A percentile compares a stretch with the other conserved stretches of the same genome.
Evolutionary conservation across 2,888 invertebrate species (phyloP).

Genomic region (Sarcophaga variegata): DNA sequence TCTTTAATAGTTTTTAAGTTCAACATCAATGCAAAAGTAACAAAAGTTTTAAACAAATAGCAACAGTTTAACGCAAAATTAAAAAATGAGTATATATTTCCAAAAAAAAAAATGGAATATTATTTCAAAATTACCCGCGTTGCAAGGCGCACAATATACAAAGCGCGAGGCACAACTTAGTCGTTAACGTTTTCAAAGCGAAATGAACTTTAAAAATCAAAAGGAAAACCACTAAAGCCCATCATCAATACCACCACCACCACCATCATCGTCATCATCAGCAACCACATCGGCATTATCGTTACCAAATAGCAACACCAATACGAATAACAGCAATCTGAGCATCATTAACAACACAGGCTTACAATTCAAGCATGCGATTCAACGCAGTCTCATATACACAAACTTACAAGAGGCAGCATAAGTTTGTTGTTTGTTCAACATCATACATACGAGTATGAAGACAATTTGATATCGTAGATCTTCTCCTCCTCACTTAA

Average conservation of each 20-base stretch:
- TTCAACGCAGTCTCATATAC: conserved; percentile 30
- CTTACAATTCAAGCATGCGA: neutral
- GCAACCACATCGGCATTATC: conserved; percentile 62
- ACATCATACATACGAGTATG: neutral
- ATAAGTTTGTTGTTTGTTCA: neutral
- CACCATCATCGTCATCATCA: conserved; percentile 39
- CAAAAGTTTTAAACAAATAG: conserved; percentile 42
- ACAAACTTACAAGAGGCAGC: conserved; percentile 6
- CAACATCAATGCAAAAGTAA: conserved; percentile 63
- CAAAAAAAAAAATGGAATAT: neutral
- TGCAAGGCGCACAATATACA: conserved; percentile 65
- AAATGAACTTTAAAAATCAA: conserved; percentile 81
- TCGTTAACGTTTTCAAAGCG: conserved; percentile 81
- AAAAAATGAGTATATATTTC: conserved; percentile 1
- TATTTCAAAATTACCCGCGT: conserved; percentile 61
- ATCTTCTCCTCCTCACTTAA: conserved; percentile 17
- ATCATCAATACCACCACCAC: conserved; percentile 70
- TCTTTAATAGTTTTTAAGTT: conserved; percentile 67
- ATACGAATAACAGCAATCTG: conserved; percentile 38
- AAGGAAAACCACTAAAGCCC: conserved; percentile 81
- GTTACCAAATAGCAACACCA: conserved; percentile 43
- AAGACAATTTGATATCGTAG: conserved; percentile 10
- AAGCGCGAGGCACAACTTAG: conserved; percentile 81
- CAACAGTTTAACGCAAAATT: conserved; percentile 28
- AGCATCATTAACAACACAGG: conserved; percentile 37